These are phyloP conservation scores for Crepidodera aurea DNA, from an alignment of 2,888 invertebrate species.

Conservation along the genomic window DNA sequence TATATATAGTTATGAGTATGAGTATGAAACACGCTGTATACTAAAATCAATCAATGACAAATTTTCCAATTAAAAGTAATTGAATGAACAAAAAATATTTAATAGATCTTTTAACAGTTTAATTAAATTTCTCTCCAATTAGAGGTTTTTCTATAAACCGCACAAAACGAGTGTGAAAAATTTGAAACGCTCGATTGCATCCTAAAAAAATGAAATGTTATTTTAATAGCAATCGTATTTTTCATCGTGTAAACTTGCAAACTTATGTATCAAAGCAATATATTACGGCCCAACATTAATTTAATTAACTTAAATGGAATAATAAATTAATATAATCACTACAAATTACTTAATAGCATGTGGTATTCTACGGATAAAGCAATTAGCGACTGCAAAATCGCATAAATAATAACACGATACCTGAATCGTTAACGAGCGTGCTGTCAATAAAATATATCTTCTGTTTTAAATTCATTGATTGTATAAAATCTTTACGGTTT, in stretches of 20 bases:
- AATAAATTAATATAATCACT: slow-evolving; percentile 24
- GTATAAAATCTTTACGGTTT: slow-evolving; percentile 6
- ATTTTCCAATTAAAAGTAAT: too few species aligned
- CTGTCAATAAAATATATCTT: slow-evolving; percentile 25
- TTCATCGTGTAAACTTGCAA: slow-evolving; percentile 8
- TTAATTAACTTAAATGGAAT: slow-evolving; percentile 23
- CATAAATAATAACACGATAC: slow-evolving; percentile 27
- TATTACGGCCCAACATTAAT: slow-evolving; percentile 12
- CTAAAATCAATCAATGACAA: too few species aligned
- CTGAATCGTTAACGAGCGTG: slow-evolving; percentile 17
- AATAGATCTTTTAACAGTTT: too few species aligned
- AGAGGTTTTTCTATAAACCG: not conserved
- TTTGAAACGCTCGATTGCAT: slow-evolving; percentile 2
- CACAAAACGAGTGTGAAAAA: not conserved
- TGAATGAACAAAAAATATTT: too few species aligned
- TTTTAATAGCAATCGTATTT: slow-evolving; percentile 6
- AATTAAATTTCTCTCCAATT: too few species aligned
- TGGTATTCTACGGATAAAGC: slow-evolving; percentile 27
- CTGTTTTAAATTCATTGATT: slow-evolving; percentile 15
- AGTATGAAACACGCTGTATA: too few species aligned
- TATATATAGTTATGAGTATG: too few species aligned
- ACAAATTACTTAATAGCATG: slow-evolving; percentile 29
- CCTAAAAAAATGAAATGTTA: too few species aligned
- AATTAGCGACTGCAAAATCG: slow-evolving; percentile 22
- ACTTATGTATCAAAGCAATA: slow-evolving; percentile 1